phyloP scores from a whole-genome alignment of 2,797 vertebrate genomes.

The Pangasius djambal region DNA sequence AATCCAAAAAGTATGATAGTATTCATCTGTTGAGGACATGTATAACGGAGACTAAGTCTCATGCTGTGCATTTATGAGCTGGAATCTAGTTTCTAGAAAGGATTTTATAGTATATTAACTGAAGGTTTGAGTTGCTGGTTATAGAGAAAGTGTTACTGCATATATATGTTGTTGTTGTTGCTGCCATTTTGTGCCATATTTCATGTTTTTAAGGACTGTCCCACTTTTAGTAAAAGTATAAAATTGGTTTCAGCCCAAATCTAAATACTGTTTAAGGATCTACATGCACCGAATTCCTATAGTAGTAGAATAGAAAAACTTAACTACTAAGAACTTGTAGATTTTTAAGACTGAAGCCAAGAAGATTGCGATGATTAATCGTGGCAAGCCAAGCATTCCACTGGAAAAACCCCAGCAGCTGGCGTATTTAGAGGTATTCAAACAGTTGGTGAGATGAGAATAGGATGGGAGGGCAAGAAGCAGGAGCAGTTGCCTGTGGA shows the following conservation, averaged over 20 bases:
- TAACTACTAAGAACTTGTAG: neutral
- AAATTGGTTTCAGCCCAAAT: neutral
- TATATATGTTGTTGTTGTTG: neutral
- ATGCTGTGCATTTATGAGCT: neutral
- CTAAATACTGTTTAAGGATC: neutral
- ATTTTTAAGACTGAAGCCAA: neutral
- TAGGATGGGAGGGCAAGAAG: conserved; percentile 62
- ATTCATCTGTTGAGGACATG: neutral
- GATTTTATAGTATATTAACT: neutral
- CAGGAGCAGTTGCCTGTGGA: conserved; percentile 65
- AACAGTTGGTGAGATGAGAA: conserved; percentile 68
- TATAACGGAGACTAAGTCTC: neutral
- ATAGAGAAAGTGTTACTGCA: neutral
- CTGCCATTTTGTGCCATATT: neutral
- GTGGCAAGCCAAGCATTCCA: conserved; percentile 49
- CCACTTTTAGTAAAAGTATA: neutral
- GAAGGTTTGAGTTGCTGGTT: neutral
- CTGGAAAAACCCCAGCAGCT: conserved; percentile 64
- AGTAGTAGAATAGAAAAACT: neutral
- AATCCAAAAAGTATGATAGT: neutral
- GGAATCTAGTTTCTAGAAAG: neutral
- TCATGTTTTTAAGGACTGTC: neutral
- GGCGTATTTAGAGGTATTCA: conserved; percentile 58
- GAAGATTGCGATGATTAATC: neutral
- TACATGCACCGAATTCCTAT: neutral